These are phyloP conservation scores for Diachrysia chrysitis DNA, from an alignment of 2,888 invertebrate genomes.

Conservation along the genomic window DNA sequence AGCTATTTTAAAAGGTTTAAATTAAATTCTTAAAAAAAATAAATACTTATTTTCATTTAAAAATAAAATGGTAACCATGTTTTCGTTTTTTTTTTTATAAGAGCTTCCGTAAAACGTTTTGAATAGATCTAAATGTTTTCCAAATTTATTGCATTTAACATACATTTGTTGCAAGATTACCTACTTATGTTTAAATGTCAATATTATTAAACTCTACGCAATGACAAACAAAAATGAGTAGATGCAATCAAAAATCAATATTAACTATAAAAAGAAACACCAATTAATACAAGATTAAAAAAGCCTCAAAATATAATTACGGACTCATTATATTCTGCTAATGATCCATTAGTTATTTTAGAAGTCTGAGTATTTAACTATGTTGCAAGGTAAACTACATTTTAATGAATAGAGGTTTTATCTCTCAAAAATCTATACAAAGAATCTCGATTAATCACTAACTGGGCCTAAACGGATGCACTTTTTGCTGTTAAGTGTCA, in stretches of 20 bases:
- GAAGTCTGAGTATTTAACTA: background rate
- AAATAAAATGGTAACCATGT: too few species aligned
- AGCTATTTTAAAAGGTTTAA: too few species aligned
- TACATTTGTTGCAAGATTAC: too few species aligned
- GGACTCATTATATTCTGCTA: conserved; percentile 15
- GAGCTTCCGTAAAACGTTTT: too few species aligned
- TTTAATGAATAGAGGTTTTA: background rate
- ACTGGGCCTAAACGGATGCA: too few species aligned
- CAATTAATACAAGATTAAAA: conserved; percentile 29
- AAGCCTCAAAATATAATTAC: conserved; percentile 28
- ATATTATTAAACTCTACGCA: background rate
- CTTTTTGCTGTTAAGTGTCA: too few species aligned
- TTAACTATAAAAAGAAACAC: background rate
- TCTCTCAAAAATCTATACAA: background rate
- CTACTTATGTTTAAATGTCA: background rate
- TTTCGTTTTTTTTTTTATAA: too few species aligned
- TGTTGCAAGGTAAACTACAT: background rate
- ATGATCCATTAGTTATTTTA: conserved; percentile 16
- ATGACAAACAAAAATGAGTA: background rate
- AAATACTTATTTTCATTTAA: too few species aligned
- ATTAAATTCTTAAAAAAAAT: too few species aligned
- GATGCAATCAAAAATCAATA: conserved; percentile 40
- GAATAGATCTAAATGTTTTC: too few species aligned
- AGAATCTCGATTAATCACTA: too few species aligned
- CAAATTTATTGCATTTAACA: too few species aligned